Evolutionary conservation across 2,888 invertebrate species (phyloP).

Genomic region (Tiphia femorata): DNA sequence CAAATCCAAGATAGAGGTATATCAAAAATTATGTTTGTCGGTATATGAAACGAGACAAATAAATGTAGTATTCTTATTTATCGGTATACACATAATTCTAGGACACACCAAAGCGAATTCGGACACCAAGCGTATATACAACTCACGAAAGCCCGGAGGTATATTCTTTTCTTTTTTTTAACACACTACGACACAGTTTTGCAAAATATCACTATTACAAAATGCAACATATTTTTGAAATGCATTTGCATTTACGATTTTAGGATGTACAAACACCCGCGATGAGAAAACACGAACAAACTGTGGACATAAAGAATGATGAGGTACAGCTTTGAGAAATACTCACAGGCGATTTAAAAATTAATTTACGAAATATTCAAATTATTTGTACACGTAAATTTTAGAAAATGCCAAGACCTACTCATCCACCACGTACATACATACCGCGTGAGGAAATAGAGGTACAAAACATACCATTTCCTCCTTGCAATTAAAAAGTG

Average conservation of each 20-base stretch:
- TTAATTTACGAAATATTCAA: no score
- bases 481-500: not conserved
- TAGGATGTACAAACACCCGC: not conserved
- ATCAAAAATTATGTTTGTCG: no score
- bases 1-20: not conserved
- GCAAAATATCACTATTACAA: not conserved
- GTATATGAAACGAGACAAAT: no score
- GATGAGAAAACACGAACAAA: not conserved
- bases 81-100: not conserved
- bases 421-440: not conserved
- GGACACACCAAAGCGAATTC: not conserved
- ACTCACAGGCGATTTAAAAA: not conserved
- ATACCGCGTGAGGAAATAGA: not conserved
- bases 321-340: not conserved
- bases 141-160: not conserved
- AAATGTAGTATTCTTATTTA: no score
- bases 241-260: not conserved
- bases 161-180: not conserved
- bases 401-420: not conserved
- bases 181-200: no score
- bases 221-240: not conserved
- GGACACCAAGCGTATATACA: not conserved
- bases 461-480: no score
- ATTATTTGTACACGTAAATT: no score
- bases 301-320: not conserved